Evolutionary conservation across 35 echinoderm and acorn worm species (phyloP).

Genomic region (Anneissia japonica): DNA sequence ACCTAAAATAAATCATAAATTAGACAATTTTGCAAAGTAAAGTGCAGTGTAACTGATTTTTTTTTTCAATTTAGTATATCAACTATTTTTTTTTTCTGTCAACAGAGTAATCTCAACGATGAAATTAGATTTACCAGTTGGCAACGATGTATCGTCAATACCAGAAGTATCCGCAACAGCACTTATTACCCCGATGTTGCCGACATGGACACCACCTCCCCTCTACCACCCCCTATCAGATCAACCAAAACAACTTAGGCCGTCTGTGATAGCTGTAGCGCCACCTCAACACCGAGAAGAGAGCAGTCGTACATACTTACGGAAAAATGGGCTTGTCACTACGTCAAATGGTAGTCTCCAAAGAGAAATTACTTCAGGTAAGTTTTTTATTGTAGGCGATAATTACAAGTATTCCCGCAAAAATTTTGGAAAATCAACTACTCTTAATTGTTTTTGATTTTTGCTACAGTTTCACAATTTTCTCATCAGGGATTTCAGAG

Average conservation of each 20-base stretch:
- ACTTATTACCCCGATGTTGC: not conserved
- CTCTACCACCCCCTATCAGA: not conserved
- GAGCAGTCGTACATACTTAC: not conserved
- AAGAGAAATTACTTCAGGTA: not conserved
- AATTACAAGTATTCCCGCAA: too few relatives aligned
- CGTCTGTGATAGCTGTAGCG: conserved; percentile 4
- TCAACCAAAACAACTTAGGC: conserved; percentile 14
- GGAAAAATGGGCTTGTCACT: not conserved
- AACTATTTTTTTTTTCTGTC: too few relatives aligned
- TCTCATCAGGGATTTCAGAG: too few relatives aligned
- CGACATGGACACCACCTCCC: not conserved
- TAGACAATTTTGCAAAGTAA: too few relatives aligned
- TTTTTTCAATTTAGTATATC: too few relatives aligned
- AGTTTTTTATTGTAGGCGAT: too few relatives aligned
- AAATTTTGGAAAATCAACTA: too few relatives aligned
- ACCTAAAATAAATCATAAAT: too few relatives aligned
- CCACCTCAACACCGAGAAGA: conserved; percentile 1
- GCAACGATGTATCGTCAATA: not conserved
- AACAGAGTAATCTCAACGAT: not conserved
- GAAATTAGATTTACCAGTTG: not conserved
- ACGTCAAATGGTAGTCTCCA: not conserved
- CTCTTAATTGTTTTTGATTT: too few relatives aligned
- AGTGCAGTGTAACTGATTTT: too few relatives aligned
- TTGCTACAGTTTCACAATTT: too few relatives aligned
- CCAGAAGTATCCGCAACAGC: not conserved